Evolutionary conservation across 2,113 vertebrate genomes (phyloP).

Genomic region (Ailuropoda melanoleuca): DNA sequence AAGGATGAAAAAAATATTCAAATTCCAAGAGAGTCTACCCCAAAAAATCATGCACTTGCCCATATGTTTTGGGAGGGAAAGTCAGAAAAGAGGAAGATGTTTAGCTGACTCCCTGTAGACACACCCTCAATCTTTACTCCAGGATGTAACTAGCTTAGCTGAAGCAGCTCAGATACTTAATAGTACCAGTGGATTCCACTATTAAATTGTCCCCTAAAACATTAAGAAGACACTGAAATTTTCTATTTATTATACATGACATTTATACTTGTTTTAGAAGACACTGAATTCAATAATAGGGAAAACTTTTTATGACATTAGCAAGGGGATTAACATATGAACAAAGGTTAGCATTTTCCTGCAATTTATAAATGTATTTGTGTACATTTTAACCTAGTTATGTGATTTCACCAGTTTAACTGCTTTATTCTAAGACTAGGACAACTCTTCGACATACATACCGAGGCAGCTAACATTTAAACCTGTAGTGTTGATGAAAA

Average conservation of each 20-base stretch:
- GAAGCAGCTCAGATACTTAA: not conserved
- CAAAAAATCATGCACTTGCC: not conserved
- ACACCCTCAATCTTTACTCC: not conserved
- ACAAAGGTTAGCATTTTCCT: not conserved
- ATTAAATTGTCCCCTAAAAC: not conserved
- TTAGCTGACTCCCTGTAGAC: not conserved
- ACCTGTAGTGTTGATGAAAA: slow-evolving; percentile 30
- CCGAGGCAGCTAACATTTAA: slow-evolving; percentile 39
- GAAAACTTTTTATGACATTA: not conserved
- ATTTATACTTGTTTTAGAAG: not conserved
- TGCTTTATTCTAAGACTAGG: not conserved
- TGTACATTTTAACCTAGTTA: not conserved
- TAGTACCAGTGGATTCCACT: not conserved
- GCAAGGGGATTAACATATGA: slow-evolving; percentile 1
- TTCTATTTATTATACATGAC: not conserved
- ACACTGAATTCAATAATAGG: not conserved
- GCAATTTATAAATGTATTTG: not conserved
- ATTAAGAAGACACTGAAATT: not conserved
- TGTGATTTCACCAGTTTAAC: not conserved
- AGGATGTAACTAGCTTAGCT: not conserved
- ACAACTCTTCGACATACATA: not conserved
- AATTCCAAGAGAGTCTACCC: not conserved
- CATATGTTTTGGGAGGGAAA: not conserved
- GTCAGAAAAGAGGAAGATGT: not conserved
- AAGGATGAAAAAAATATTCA: not conserved